Conservation (phyloP, 2,113 vertebrate species). For the Lynx canadensis region DNA sequence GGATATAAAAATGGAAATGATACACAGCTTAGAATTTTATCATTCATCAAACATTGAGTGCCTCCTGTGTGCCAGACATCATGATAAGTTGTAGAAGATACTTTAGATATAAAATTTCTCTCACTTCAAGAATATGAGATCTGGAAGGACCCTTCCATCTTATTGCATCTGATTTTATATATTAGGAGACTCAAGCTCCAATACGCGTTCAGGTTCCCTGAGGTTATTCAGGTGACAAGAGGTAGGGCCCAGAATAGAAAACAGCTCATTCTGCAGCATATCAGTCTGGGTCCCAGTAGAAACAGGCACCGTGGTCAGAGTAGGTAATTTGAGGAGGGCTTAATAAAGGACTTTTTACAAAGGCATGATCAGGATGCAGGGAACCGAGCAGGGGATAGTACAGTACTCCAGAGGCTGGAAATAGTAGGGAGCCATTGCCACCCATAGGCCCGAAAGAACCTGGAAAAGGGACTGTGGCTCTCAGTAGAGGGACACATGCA, state of each 20-base stretch:
- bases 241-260: background rate
- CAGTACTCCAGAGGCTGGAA: background rate
- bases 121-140: constrained; percentile 15
- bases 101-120: constrained; percentile 13
- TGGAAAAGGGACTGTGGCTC: background rate
- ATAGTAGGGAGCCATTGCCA: background rate
- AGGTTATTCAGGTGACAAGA: background rate
- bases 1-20: constrained; percentile 43
- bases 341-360: background rate
- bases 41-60: background rate
- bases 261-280: background rate
- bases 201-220: background rate
- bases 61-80: background rate
- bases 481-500: background rate
- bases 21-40: constrained; percentile 47
- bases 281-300: background rate
- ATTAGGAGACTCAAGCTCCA: background rate
- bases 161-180: background rate
- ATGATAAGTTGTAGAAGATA: background rate
- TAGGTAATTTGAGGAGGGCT: background rate
- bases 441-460: background rate
- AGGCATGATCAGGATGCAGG: background rate
- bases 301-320: background rate
- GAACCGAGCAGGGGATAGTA: background rate
- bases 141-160: background rate